These are phyloP conservation scores for Sebastes flavidus DNA, from an alignment of 2,797 vertebrate genomes.

Conservation along the genomic window DNA sequence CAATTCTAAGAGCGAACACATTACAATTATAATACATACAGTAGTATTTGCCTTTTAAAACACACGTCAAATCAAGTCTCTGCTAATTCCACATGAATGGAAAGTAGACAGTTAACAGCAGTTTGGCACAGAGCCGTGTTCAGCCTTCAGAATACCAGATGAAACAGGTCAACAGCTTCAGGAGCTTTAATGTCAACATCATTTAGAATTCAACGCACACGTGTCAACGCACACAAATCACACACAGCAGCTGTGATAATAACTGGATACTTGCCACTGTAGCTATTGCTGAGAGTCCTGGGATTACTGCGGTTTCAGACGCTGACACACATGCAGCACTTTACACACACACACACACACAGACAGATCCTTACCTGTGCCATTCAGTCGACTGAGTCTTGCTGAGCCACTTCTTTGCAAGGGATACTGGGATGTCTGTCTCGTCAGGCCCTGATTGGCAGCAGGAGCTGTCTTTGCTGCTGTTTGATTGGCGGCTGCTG, in stretches of 20 bases:
- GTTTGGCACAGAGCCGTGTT: neutral
- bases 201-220: neutral
- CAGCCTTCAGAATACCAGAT: neutral
- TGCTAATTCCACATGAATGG: neutral
- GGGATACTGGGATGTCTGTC: conserved; percentile 52
- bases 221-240: neutral
- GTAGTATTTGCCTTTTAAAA: neutral
- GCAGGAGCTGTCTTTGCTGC: conserved; percentile 35
- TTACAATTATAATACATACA: neutral
- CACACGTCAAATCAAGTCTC: neutral
- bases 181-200: neutral
- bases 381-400: conserved; percentile 47
- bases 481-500: neutral
- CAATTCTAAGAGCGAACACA: neutral
- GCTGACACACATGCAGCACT: neutral
- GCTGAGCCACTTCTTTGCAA: conserved; percentile 70
- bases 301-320: too few species aligned
- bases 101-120: neutral
- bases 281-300: neutral
- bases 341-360: neutral
- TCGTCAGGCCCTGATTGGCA: conserved; percentile 21
- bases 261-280: neutral
- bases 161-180: neutral
- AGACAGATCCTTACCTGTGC: conserved; percentile 53
- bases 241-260: neutral